Percentiles rank a stretch among this genome's conserved stretches.
Evolutionary conservation across 2,888 invertebrate species (phyloP).

Genomic region (Cephonodes hylas): DNA sequence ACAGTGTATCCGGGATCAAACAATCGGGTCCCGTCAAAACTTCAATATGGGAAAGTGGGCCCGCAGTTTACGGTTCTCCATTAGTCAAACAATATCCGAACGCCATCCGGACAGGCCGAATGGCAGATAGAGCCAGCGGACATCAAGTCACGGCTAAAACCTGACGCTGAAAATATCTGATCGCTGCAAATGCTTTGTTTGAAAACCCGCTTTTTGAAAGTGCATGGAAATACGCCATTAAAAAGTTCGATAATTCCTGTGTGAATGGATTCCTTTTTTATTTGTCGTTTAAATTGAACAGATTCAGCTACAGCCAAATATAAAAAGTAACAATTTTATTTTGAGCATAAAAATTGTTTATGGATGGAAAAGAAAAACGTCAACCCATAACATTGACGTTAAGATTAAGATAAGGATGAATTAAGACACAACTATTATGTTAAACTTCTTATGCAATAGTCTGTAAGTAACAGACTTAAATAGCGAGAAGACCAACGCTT

Average conservation of each 20-base stretch:
- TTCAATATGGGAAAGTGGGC: constrained; percentile 55
- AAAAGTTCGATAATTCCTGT: neutral
- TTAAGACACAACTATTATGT: too few relatives aligned
- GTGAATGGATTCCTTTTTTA: too few relatives aligned
- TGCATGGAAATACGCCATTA: neutral
- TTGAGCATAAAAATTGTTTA: too few relatives aligned
- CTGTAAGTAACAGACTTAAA: too few relatives aligned
- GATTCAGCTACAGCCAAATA: neutral
- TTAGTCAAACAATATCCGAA: constrained; percentile 63
- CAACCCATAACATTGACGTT: too few relatives aligned
- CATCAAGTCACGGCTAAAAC: constrained; percentile 15
- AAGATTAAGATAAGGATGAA: too few relatives aligned
- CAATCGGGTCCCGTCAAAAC: constrained; percentile 44
- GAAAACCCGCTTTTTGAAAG: neutral
- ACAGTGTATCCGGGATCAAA: constrained; percentile 40
- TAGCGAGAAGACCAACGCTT: too few relatives aligned
- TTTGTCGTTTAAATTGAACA: too few relatives aligned
- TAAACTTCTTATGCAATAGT: too few relatives aligned
- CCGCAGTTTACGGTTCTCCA: constrained; percentile 46
- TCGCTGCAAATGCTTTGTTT: constrained; percentile 8
- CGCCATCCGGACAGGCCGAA: constrained; percentile 44
- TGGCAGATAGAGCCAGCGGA: constrained; percentile 31
- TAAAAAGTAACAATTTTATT: too few relatives aligned
- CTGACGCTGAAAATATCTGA: constrained; percentile 26
- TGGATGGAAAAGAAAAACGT: too few relatives aligned